A percentile compares a stretch with the other conserved stretches of the same genome.
Conservation (phyloP, 2,888 invertebrate species). For the Pammene fasciana region DNA sequence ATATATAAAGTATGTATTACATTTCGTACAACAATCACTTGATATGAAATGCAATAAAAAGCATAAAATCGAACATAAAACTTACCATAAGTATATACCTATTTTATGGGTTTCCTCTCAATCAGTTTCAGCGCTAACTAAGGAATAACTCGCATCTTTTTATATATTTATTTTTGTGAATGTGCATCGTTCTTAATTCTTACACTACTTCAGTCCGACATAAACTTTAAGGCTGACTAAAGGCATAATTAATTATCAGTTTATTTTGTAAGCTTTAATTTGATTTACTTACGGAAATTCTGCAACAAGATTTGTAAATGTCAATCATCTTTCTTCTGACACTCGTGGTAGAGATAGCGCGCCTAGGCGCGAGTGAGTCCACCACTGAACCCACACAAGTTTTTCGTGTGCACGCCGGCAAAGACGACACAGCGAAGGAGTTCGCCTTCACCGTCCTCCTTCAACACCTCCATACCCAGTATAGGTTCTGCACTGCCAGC, state of each 20-base stretch:
- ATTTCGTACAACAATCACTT: background rate
- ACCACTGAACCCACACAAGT: background rate
- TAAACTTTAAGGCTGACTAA: too few relatives aligned
- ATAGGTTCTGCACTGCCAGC: background rate
- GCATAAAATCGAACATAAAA: background rate
- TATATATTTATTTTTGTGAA: too few relatives aligned
- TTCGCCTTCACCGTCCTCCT: background rate
- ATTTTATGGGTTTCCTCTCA: background rate
- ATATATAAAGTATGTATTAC: too few relatives aligned
- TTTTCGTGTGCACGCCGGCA: background rate
- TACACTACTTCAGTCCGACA: too few relatives aligned
- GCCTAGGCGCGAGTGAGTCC: background rate
- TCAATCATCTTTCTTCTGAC: background rate
- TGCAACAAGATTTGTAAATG: background rate
- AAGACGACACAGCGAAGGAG: background rate
- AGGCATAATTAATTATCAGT: too few relatives aligned
- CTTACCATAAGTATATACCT: background rate
- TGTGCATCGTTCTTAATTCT: too few relatives aligned
- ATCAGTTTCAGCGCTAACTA: background rate
- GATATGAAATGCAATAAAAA: background rate
- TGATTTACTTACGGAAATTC: background rate
- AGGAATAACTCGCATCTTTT: too few relatives aligned
- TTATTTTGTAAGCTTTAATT: background rate
- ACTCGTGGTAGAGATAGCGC: too few relatives aligned
- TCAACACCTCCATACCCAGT: background rate